Conservation (phyloP, 2,888 invertebrate species). For the Acrobasis repandana region DNA sequence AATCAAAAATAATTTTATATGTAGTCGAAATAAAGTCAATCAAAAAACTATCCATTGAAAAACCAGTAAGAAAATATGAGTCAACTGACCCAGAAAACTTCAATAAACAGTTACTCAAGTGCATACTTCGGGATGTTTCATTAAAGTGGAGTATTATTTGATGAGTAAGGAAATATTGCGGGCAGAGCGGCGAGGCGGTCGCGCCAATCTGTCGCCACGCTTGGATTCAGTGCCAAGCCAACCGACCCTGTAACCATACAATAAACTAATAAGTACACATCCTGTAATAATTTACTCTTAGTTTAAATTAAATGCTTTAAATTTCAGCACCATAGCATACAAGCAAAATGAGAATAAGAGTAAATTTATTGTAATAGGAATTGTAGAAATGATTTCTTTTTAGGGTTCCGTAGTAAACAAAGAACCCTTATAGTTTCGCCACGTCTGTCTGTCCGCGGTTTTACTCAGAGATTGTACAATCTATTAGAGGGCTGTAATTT, state of each 20-base stretch:
- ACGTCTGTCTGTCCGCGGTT: no score
- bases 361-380: no score
- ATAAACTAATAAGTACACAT: conserved; percentile 22
- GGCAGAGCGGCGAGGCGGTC: conserved; percentile 45
- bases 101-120: conserved; percentile 28
- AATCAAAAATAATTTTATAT: no score
- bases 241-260: conserved; percentile 46
- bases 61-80: conserved; percentile 5
- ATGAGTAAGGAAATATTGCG: conserved; percentile 49
- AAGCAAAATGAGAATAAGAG: neutral
- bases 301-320: neutral
- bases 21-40: no score
- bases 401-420: no score
- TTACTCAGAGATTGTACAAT: no score
- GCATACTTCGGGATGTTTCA: conserved; percentile 41
- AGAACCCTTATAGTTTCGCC: no score
- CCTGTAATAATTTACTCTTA: neutral
- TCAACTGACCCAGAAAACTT: neutral
- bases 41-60: neutral
- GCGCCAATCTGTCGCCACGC: conserved; percentile 64
- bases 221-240: conserved; percentile 66
- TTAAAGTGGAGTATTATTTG: conserved; percentile 44
- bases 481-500: no score
- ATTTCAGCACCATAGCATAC: no score
- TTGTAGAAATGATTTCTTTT: no score